Base-by-base conservation (phyloP, 2,797 vertebrate genomes). In the Cyclopterus lumpus region DNA sequence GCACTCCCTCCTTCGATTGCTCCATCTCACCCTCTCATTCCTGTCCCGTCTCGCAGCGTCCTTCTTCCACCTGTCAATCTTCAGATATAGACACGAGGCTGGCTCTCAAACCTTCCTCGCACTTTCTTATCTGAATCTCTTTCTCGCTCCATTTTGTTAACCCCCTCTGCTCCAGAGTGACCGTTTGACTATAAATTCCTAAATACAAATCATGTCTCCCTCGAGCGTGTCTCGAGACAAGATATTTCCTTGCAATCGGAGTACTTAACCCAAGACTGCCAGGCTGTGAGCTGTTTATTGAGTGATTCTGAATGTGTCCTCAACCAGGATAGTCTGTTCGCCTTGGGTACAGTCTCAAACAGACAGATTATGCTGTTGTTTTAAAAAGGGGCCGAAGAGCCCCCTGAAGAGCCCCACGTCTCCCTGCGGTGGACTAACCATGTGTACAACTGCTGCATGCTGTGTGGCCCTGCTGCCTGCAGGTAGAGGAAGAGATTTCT, bases 401-500 rank as follows among this genome's bases (percentile, higher is more conserved):
- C 67, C 14, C 60, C 34, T 57, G 32, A 75, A 16, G 63, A 65
- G 54, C 20, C 5, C 12, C 0, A 10, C 3, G 2, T 58, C 34
- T 49, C 9, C 18, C 60, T 20, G 57, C 2, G 1, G 36, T 38
- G 40, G 57, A 65, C 53, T 62, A 68, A 36, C 65, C 67, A 18
- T 36, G 63, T 51, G 61, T 36, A 42, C 24, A 16, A 28, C 67
- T 34, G 51, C 51, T 38, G 30, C 49, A 5, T 49, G 74, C 42
- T 71, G 60, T 44, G 80, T 57, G 75, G 81, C 78, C 53, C 60
- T 9, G 67, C 67, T 26, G 70, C 82, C 80, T 85, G 78, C 73
- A 85, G 85, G 69, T 32, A 48, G 11, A 73, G 49, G 1, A 62
- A 28, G 32, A 87, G 65, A 73, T 69, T 85, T 73, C 57, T 40